phyloP scores from a whole-genome alignment of 2,797 vertebrate species.

The Chlorospingus flavigularis region DNA sequence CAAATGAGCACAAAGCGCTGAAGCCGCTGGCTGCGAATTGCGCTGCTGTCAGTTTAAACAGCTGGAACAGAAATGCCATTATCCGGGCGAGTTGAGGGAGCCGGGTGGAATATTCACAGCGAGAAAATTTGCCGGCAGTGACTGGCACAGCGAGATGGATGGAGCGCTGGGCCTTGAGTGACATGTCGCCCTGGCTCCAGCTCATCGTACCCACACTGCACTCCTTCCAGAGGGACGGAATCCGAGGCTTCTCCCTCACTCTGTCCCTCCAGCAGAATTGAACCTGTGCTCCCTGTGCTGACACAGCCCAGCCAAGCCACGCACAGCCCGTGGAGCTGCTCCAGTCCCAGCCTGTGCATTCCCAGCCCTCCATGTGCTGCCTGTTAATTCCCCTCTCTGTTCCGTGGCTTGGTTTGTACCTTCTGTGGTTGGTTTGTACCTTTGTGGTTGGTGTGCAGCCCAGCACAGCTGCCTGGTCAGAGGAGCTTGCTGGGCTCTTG shows the following conservation, averaged over 20 bases:
- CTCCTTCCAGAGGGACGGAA: neutral
- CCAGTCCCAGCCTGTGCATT: neutral
- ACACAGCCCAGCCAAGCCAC: neutral
- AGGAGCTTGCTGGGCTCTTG: neutral
- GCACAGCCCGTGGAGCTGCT: neutral
- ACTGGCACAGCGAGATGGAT: neutral
- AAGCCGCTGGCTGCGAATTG: slow-evolving; percentile 48
- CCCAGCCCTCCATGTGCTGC: neutral
- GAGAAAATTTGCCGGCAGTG: slow-evolving; percentile 25
- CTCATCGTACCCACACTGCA: neutral
- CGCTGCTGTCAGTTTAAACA: slow-evolving; percentile 78
- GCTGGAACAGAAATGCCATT: slow-evolving; percentile 72
- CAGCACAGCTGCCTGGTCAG: neutral
- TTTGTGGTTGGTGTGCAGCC: neutral
- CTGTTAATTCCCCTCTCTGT: neutral
- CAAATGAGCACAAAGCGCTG: slow-evolving; percentile 58
- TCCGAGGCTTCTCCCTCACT: neutral
- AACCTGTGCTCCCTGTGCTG: neutral
- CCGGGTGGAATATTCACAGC: slow-evolving; percentile 3
- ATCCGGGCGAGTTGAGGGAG: slow-evolving; percentile 29
- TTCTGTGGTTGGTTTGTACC: neutral
- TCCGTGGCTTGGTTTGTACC: neutral
- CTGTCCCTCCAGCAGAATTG: neutral
- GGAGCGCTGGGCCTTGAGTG: slow-evolving; percentile 7
- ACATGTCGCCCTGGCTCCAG: neutral